Evolutionary conservation across 2,797 vertebrate genomes (phyloP).

Genomic region (Anguilla obscura): DNA sequence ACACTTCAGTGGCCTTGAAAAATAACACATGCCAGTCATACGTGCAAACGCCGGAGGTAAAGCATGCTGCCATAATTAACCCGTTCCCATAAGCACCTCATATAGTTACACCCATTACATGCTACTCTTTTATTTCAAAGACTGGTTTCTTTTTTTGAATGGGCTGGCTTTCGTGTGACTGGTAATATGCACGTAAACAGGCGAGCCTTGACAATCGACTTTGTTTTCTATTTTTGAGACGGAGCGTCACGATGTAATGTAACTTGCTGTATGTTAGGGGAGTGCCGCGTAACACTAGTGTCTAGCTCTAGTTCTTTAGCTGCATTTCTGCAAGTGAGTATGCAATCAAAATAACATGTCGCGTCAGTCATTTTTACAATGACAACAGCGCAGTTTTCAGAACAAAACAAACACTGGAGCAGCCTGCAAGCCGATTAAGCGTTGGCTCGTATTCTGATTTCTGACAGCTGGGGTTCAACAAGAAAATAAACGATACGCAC

Average conservation of each 20-base stretch:
- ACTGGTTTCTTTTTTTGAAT: not conserved
- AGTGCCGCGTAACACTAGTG: not conserved
- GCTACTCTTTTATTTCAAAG: not conserved
- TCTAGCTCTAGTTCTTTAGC: not conserved
- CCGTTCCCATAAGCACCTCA: not conserved
- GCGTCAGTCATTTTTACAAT: not conserved
- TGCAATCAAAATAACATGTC: not conserved
- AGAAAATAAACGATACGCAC: not conserved
- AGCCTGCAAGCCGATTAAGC: not conserved
- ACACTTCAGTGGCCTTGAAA: not conserved
- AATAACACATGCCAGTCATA: not conserved
- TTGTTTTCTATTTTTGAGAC: not conserved
- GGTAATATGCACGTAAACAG: not conserved
- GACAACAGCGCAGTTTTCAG: not conserved
- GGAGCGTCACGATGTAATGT: not conserved
- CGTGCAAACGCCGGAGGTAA: not conserved
- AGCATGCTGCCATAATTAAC: not conserved
- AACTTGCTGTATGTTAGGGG: not conserved
- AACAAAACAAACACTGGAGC: not conserved
- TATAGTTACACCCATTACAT: not conserved
- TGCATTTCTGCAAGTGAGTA: not conserved
- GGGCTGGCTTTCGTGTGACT: too few species aligned
- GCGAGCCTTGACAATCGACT: not conserved
- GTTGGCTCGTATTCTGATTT: not conserved
- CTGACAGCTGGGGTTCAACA: not conserved